phyloP scores from a whole-genome alignment of 1,140 invertebrate species.

The Rhyzopertha dominica region DNA sequence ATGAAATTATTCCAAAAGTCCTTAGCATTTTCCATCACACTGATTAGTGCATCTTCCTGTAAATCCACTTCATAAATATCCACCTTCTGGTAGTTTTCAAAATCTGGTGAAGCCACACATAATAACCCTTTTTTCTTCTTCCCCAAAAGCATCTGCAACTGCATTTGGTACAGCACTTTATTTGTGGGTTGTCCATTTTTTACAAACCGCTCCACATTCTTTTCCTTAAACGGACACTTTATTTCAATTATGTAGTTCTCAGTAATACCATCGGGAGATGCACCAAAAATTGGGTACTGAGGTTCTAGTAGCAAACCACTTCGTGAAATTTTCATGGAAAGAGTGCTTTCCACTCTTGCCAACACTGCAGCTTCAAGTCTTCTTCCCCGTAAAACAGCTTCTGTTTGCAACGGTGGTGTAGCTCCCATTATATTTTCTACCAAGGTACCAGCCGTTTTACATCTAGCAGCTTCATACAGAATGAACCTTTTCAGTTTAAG shows the following conservation, averaged over 20 bases:
- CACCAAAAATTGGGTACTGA: constrained; percentile 31
- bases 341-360: neutral
- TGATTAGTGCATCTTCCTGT: no score
- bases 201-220: constrained; percentile 24
- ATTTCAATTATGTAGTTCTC: constrained; percentile 30
- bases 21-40: no score
- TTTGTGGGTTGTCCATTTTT: constrained; percentile 16
- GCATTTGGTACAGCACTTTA: constrained; percentile 28
- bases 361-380: constrained; percentile 4
- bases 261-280: constrained; percentile 38
- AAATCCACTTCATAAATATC: no score
- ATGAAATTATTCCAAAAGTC: no score
- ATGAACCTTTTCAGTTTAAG: no score
- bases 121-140: constrained; percentile 18
- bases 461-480: constrained; percentile 3
- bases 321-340: neutral
- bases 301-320: constrained; percentile 9
- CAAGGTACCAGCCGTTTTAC: neutral
- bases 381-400: constrained; percentile 2
- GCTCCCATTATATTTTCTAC: constrained; percentile 6
- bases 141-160: constrained; percentile 29
- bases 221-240: constrained; percentile 30
- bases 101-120: constrained; percentile 12
- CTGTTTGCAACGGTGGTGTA: neutral
- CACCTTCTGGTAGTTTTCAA: no score